Evolutionary conservation across 2,113 vertebrate species (phyloP).

Genomic region (Chaenogobius annularis): DNA sequence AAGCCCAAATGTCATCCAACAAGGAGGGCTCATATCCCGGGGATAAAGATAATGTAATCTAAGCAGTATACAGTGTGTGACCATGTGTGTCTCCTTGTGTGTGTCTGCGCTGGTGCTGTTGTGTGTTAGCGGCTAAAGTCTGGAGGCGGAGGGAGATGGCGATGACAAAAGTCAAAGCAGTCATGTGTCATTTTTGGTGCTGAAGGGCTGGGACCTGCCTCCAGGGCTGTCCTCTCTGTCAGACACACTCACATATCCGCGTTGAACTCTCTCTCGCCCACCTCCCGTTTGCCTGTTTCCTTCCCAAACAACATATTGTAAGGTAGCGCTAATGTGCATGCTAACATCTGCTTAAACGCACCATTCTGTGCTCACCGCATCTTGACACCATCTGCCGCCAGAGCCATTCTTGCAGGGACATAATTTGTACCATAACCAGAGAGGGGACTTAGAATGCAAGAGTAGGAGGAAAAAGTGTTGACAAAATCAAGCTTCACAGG

Average conservation of each 20-base stretch:
- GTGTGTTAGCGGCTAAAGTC: constrained; percentile 72
- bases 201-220: constrained; percentile 76
- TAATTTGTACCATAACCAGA: constrained; percentile 31
- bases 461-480: constrained; percentile 17
- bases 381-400: constrained; percentile 23
- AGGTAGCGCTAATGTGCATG: constrained; percentile 12
- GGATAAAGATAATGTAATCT: constrained; percentile 79
- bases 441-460: constrained; percentile 8
- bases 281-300: constrained; percentile 54
- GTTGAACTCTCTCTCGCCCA: constrained; percentile 61
- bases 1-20: constrained; percentile 79
- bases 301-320: constrained; percentile 27
- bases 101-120: constrained; percentile 50
- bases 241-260: constrained; percentile 74
- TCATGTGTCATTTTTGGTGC: constrained; percentile 80
- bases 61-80: constrained; percentile 77
- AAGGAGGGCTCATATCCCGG: constrained; percentile 71
- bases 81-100: constrained; percentile 62
- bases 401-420: constrained; percentile 21
- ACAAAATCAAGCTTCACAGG: constrained; percentile 46
- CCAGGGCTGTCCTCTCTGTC: constrained; percentile 75
- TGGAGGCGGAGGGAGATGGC: constrained; percentile 62
- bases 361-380: constrained; percentile 23
- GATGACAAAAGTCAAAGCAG: constrained; percentile 81
- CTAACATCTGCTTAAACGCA: constrained; percentile 32